phyloP scores from a whole-genome alignment of 1,140 invertebrate species.

The Wasmannia auropunctata region DNA sequence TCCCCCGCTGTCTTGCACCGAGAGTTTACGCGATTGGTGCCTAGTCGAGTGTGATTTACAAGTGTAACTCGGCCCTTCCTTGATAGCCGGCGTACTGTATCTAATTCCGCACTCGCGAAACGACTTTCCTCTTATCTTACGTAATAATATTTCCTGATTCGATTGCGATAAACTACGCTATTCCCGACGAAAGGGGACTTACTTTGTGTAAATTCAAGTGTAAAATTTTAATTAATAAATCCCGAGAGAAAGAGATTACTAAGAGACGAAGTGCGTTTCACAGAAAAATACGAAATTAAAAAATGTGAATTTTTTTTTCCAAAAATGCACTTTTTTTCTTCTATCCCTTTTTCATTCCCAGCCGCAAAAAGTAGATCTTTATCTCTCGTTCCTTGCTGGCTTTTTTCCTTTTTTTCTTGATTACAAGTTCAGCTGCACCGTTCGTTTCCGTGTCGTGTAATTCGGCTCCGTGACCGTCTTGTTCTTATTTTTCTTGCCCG shows the following conservation, averaged over 20 bases:
- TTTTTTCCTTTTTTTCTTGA: slow-evolving; percentile 53
- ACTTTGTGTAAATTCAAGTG: neutral
- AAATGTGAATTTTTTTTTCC: slow-evolving; percentile 13
- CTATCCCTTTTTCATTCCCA: neutral
- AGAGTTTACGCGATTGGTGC: slow-evolving; percentile 31
- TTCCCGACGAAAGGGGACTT: too few relatives aligned
- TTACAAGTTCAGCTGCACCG: slow-evolving; percentile 47
- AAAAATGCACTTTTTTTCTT: slow-evolving; percentile 5
- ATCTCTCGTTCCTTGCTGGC: neutral
- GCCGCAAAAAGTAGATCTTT: slow-evolving; percentile 26
- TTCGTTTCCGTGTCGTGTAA: slow-evolving; percentile 56
- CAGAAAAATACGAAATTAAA: neutral
- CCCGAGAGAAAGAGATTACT: neutral
- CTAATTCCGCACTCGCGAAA: neutral
- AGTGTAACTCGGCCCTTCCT: slow-evolving; percentile 34
- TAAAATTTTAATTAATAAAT: slow-evolving; percentile 1
- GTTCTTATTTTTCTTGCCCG: slow-evolving; percentile 44
- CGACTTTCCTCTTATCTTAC: neutral
- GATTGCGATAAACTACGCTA: neutral
- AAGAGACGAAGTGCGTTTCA: neutral
- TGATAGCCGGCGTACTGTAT: neutral
- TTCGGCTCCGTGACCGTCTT: slow-evolving; percentile 33
- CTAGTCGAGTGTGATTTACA: slow-evolving; percentile 47
- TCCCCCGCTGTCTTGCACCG: slow-evolving; percentile 31
- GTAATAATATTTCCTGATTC: slow-evolving; percentile 1